Base-by-base conservation (phyloP, 2,797 vertebrate species). In the Fundulus diaphanus region DNA sequence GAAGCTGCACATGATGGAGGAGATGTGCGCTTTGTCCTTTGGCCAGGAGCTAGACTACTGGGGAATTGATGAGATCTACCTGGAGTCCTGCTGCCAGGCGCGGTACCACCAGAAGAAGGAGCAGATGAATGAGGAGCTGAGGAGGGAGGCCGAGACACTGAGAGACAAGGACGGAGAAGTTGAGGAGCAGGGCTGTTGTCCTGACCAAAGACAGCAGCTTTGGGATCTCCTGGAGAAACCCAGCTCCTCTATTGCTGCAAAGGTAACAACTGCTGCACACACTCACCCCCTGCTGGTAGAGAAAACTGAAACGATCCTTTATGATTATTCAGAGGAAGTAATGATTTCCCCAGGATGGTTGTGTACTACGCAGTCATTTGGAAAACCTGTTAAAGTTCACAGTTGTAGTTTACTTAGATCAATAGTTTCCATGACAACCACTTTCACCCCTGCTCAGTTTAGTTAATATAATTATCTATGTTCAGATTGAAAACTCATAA, bases 1-100 rank as follows among this genome's bases (percentile, higher is more conserved):
- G 57, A 99, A 99, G 78, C 93, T 99, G 73, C 98, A 99, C 90
- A 99, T 99, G 98, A 99, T 99, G 98, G 98, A 99, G 90, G 98
- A 99, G 94, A 99, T 99, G 98, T 99, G 98, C 7, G 98, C 98
- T 0, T 95, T 99, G 57, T 99, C 98, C 46, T 99, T 99, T 29
- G 97, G 98, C 68, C 98, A 99, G 89, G 98, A 99, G 90, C 97
- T 99, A 48, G 98, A 99, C 91, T 99, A 98, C 88, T 99, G 98
- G 98, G 98, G 97, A n/a, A 97, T 99, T 18, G 98, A 99, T 59
- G 98, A 99, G 93, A 99, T 99, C 93, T 99, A 99, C 93, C 91
- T 99, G 85, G 98, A 99, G 90, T 99, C 98, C 0, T 99, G 98
- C 88, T 99, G 98, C 92, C 98, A 99, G 92, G 98, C 97, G 3